phyloP scores from a whole-genome alignment of 2,797 vertebrate species.

The Eurystomus glaucurus region DNA sequence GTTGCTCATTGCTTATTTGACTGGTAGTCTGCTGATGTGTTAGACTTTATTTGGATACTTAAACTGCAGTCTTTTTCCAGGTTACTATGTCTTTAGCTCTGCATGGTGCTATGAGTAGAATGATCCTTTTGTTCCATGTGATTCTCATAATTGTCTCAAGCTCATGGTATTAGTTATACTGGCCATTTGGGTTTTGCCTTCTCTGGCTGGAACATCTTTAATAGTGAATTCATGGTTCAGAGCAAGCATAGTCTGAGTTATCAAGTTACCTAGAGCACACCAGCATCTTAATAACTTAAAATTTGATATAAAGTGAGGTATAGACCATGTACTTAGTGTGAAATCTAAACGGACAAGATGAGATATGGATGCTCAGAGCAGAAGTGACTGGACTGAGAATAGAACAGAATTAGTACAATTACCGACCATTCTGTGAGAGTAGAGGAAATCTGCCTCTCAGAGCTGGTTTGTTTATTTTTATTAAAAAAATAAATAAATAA shows the following conservation, averaged over 20 bases:
- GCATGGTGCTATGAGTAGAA: background rate
- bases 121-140: background rate
- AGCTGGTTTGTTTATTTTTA: background rate
- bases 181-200: background rate
- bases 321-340: background rate
- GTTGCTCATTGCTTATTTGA: background rate
- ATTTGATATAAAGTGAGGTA: background rate
- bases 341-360: background rate
- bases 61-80: background rate
- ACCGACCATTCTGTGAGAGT: background rate
- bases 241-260: background rate
- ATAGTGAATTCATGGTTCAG: background rate
- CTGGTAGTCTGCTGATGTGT: background rate
- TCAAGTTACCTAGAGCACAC: background rate
- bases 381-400: background rate
- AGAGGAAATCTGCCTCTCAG: background rate
- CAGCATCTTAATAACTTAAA: background rate
- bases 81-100: background rate
- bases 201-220: background rate
- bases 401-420: background rate
- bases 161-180: background rate
- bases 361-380: background rate
- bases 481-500: background rate
- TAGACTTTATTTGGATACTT: background rate
- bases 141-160: background rate